Conservation (phyloP, 2,113 vertebrate species). For the Oophaga pumilio region DNA sequence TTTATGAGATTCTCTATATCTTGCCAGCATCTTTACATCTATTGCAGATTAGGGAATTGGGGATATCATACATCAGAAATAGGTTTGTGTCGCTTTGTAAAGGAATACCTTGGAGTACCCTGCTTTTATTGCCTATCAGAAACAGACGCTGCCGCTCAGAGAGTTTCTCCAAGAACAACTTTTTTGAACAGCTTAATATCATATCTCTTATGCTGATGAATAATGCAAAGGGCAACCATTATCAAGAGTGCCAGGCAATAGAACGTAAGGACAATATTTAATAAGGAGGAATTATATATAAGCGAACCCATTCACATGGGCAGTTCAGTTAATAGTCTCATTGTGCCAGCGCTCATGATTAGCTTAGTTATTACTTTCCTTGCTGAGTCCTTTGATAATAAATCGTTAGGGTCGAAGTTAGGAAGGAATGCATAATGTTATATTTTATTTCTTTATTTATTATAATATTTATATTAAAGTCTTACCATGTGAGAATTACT, state of each 20-base stretch:
- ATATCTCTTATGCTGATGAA: conserved; percentile 17
- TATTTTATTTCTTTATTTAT: no score
- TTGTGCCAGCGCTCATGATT: neutral
- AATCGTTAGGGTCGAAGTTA: neutral
- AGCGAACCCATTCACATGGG: neutral
- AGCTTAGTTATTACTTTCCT: neutral
- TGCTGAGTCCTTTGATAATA: neutral
- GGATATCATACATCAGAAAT: conserved; percentile 37
- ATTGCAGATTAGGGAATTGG: conserved; percentile 38
- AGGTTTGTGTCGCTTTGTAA: conserved; percentile 58
- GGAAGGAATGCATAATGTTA: neutral
- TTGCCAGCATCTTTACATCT: conserved; percentile 50
- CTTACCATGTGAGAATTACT: neutral
- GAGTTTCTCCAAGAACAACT: conserved; percentile 33
- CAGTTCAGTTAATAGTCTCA: neutral
- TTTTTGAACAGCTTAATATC: conserved; percentile 11
- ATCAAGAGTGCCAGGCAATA: neutral
- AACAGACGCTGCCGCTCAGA: neutral
- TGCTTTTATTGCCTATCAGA: conserved; percentile 39
- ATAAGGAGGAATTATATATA: neutral
- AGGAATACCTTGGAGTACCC: conserved; percentile 39
- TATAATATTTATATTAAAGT: neutral
- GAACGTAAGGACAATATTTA: conserved; percentile 1
- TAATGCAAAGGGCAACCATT: conserved; percentile 22
- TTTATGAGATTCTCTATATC: conserved; percentile 55